These are phyloP conservation scores for Spongilla lacustris DNA, from an alignment of 37 sponge, comb jelly and placozoan species.

Conservation along the genomic window DNA sequence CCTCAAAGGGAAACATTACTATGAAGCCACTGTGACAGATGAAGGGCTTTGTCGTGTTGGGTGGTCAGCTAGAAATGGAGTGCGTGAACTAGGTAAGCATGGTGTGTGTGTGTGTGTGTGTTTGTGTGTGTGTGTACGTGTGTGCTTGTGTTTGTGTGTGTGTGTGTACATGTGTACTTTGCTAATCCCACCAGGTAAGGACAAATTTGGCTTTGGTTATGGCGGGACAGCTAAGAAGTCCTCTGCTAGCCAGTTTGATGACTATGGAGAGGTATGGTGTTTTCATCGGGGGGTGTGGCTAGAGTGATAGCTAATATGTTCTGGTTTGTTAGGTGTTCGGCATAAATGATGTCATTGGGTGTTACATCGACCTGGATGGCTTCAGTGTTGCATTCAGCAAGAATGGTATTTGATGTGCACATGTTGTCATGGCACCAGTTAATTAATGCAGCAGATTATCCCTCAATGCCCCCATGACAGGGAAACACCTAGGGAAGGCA, in stretches of 20 bases:
- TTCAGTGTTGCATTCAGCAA: conserved; percentile 77
- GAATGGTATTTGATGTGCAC: conserved; percentile 76
- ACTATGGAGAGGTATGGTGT: conserved; percentile 84
- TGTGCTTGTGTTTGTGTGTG: no score
- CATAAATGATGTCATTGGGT: conserved; percentile 88
- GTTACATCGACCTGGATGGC: conserved; percentile 78
- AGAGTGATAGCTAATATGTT: not conserved
- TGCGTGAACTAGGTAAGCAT: conserved; percentile 80
- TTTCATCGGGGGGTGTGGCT: not conserved
- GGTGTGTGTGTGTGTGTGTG: not conserved
- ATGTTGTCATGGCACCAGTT: not conserved
- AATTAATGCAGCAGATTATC: not conserved
- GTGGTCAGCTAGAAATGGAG: conserved; percentile 78
- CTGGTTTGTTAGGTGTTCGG: conserved; percentile 65
- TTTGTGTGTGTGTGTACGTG: not conserved
- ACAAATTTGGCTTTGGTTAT: conserved; percentile 92
- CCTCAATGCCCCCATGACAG: no score
- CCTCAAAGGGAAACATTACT: conserved; percentile 75
- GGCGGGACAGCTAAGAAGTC: conserved; percentile 99
- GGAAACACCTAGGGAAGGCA: conserved; percentile 76
- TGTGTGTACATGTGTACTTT: no score
- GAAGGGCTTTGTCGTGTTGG: conserved; percentile 97
- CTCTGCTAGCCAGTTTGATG: conserved; percentile 82
- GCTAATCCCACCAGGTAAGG: conserved; percentile 47
- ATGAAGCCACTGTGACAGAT: conserved; percentile 93